These are phyloP conservation scores for Philotrypesis tridentata DNA, from an alignment of 1,140 invertebrate genomes.

Conservation along the genomic window DNA sequence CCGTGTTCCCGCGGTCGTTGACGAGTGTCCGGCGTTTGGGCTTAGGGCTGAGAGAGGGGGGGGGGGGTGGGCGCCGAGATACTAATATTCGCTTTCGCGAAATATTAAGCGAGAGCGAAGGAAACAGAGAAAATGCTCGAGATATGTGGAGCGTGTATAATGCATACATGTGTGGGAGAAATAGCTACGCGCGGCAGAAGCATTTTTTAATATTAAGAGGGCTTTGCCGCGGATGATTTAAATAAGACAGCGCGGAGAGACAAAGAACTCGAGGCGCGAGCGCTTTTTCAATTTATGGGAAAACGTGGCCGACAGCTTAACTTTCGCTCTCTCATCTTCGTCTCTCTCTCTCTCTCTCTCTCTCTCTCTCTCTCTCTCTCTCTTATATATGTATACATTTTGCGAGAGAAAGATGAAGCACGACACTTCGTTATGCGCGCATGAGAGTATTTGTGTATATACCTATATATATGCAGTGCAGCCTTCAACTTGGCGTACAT, in stretches of 20 bases:
- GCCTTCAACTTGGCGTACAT: neutral
- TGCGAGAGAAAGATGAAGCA: constrained; percentile 41
- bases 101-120: too few relatives aligned
- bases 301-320: constrained; percentile 60
- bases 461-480: neutral
- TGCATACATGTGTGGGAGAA: constrained; percentile 26
- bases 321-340: constrained; percentile 38
- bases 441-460: too few relatives aligned
- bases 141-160: too few relatives aligned
- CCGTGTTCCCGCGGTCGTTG: too few relatives aligned
- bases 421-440: constrained; percentile 32
- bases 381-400: too few relatives aligned
- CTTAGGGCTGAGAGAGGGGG: too few relatives aligned
- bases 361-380: too few relatives aligned
- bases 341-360: too few relatives aligned
- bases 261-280: constrained; percentile 13
- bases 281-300: constrained; percentile 66
- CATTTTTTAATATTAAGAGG: constrained; percentile 67
- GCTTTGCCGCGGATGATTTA: constrained; percentile 65
- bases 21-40: neutral
- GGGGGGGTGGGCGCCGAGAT: too few relatives aligned
- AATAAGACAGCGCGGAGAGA: constrained; percentile 61
- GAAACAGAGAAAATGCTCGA: constrained; percentile 15
- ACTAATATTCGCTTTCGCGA: too few relatives aligned
- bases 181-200: constrained; percentile 23